Evolutionary conservation across 2,797 vertebrate genomes (phyloP).

Genomic region (Lithobates sylvaticus): DNA sequence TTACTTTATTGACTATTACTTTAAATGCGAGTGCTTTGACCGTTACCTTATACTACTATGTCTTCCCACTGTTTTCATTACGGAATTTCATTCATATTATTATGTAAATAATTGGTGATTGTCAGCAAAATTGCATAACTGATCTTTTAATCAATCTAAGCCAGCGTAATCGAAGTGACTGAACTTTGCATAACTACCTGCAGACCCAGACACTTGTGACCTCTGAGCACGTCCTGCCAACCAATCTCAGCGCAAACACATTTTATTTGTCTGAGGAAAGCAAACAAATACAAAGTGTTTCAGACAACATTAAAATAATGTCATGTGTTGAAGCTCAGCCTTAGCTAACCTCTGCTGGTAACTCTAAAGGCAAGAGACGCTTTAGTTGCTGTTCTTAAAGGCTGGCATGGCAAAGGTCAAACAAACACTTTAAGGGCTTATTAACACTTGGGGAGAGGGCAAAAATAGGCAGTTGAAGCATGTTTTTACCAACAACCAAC

Average conservation of each 20-base stretch:
- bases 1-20: not conserved
- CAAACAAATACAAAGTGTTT: conserved; percentile 29
- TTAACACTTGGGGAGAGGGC: no score
- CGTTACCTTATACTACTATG: not conserved
- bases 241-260: conserved; percentile 34
- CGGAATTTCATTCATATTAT: conserved; percentile 36
- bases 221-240: conserved; percentile 39
- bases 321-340: not conserved
- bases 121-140: conserved; percentile 54
- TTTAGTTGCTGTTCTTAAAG: not conserved
- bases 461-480: no score
- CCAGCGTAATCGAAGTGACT: conserved; percentile 35
- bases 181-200: conserved; percentile 27
- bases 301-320: not conserved
- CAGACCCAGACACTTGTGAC: conserved; percentile 24
- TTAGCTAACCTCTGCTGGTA: conserved; percentile 9
- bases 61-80: conserved; percentile 15
- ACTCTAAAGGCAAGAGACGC: not conserved
- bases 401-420: not conserved
- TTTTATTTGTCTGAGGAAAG: conserved; percentile 46
- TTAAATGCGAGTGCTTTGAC: not conserved
- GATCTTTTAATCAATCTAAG: conserved; percentile 60
- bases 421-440: not conserved
- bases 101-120: conserved; percentile 50
- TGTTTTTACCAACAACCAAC: no score